Base-by-base conservation (phyloP, 2,797 vertebrate species). In the Babyrousa celebensis region DNA sequence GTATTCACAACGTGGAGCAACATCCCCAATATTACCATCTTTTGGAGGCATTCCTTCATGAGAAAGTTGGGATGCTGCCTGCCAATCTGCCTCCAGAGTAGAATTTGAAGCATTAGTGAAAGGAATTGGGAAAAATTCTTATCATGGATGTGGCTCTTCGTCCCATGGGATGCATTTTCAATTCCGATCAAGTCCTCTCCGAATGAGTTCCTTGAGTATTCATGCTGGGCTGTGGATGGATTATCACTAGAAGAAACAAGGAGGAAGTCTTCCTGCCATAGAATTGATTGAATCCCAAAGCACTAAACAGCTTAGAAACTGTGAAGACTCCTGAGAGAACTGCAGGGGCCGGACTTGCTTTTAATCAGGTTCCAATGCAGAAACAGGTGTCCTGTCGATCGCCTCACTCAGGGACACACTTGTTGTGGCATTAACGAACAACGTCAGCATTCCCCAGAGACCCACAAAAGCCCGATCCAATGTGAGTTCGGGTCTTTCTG, bases 351-450 rank as follows among this genome's bases (percentile, higher is more conserved):
- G 85, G 78, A 54, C 82, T 93, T 12, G 2, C 91, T 96, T 25
- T 36, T 79, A 95, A 96, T 86, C 1, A 18, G 91, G 78, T 88
- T 96, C 96, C 89, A 91, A 84, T 70, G 96, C 63, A 75, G 78
- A 96, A 96, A 94, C 92, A 89, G 94, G 78, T 96, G 88, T 97
- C 87, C 89, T 95, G 93, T 62, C 70, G 56, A 27, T 97, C 96
- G 65, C 72, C 87, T 94, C 0, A 1, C 96, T 97, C 96, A 96
- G 95, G 96, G 85, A 88, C 89, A 91, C 93, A 78, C 97, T 97
- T 97, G 95, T 98, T 74, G 70, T 58, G 79, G 89, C 82, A 91
- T 97, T 96, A 97, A 86, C 86, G 92, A 97, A 97, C 52, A 95
- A 97, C 96, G 94, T 95, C 11, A 0, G 40, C 91, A 23, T 94